phyloP scores from a whole-genome alignment of 1,140 invertebrate species.

The Trichonephila clavipes region DNA sequence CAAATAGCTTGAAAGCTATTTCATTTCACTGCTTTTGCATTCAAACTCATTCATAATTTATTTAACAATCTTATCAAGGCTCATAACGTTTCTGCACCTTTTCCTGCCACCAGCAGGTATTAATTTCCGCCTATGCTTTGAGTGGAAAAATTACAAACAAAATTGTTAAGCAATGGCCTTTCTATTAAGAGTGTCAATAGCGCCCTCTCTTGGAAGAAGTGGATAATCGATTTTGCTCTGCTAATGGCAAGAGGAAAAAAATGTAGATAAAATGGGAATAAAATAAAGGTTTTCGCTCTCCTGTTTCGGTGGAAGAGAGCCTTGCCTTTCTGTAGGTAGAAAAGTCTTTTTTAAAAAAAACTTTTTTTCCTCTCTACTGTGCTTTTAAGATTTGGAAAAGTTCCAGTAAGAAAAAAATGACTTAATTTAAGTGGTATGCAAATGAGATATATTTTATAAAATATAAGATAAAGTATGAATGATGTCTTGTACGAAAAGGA shows the following conservation, averaged over 20 bases:
- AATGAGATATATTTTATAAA: constrained; percentile 29
- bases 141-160: constrained; percentile 43
- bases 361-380: neutral
- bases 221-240: constrained; percentile 64
- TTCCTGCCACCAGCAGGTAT: constrained; percentile 34
- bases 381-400: constrained; percentile 38
- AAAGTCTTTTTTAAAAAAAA: neutral
- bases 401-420: neutral
- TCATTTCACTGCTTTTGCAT: constrained; percentile 19
- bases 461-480: neutral
- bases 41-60: constrained; percentile 43
- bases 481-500: neutral
- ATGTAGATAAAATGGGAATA: constrained; percentile 36
- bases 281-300: constrained; percentile 58
- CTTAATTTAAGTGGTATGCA: constrained; percentile 31
- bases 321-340: constrained; percentile 1
- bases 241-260: constrained; percentile 48
- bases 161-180: constrained; percentile 62
- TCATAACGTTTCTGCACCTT: constrained; percentile 48
- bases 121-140: constrained; percentile 56
- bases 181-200: constrained; percentile 69
- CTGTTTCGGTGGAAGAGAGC: neutral
- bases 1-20: neutral
- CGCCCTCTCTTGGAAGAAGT: constrained; percentile 55
- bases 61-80: constrained; percentile 38